Base-by-base conservation (phyloP, 2,888 invertebrate species). In the Phorcus lineatus region DNA sequence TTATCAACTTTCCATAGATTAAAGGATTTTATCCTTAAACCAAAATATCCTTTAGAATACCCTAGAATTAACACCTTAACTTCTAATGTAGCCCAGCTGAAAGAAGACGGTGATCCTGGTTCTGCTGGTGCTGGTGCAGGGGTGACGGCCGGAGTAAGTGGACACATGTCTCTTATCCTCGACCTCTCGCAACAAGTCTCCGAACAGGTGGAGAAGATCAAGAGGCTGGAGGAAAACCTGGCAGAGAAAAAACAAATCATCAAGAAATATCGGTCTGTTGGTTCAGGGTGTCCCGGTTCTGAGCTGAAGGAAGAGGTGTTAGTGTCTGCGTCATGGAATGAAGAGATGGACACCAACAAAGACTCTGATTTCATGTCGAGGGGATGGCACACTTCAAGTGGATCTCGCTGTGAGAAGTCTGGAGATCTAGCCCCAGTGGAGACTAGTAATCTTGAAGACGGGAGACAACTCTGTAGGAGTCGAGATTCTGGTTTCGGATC, bases 101-200 rank as follows among this genome's bases (percentile, higher is more conserved):
- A 47, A 47, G 47, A 13, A 11, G 13, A 6, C 47, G 13, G 13
- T 13, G 13, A 47, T 47, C 47, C 47, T 13, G 47, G 13, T 6
- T 11, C 47, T 13, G 7, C 47, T 13, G 47, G 47, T 13, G 7
- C 47, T 13, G 47, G 47, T 13, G 11, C 57, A 1, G 57, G 57
- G 19, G 57, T 22, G 19, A 19, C 57, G 6, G 9, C 57, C 7
- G 57, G 36, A 2, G 36, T 70, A 2, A 70, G 70, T 16, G 31
- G 70, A 16, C 40, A 36, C 40, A 70, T 70, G 83, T 86, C 87
- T 70, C 81, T 91, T 53, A 90, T 91, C 40, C 82, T 91, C 11
- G 89, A 90, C 54, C 83, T 91, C 55, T 91, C 91, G 11, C 84
- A 86, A 54, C 90, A 90, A 80, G 85, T 90, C 28, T 87, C 88